Percentiles rank a stretch among this genome's conserved stretches.
These are phyloP conservation scores for Stylophora pistillata DNA, from an alignment of 64 coral and sea anemone species.

Conservation along the genomic window DNA sequence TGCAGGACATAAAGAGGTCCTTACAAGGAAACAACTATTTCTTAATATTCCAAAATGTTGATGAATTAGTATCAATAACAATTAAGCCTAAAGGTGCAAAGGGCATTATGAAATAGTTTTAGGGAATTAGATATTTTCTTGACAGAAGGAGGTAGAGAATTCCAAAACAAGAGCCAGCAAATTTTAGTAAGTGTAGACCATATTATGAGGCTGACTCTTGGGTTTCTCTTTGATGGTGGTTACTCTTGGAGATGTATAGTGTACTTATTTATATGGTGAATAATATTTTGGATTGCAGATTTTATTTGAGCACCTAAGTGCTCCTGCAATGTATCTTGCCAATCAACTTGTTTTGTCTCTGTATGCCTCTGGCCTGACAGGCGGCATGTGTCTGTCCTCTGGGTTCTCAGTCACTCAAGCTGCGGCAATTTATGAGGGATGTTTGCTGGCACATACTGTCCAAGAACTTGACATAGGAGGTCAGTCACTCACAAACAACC, in stretches of 20 bases:
- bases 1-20: no score
- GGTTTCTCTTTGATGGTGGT: background rate
- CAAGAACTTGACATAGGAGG: constrained; percentile 90
- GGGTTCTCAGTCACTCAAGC: constrained; percentile 90
- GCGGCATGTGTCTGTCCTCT: constrained; percentile 83
- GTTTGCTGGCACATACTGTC: constrained; percentile 71
- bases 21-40: no score
- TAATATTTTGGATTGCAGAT: constrained; percentile 63
- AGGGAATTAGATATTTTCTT: no score
- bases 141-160: no score
- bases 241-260: background rate
- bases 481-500: constrained; percentile 84
- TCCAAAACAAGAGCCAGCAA: no score
- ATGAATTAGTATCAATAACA: no score
- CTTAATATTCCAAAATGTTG: no score
- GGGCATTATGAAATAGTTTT: no score
- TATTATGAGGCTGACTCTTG: no score
- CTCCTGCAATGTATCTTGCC: constrained; percentile 92
- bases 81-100: no score
- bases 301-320: constrained; percentile 89
- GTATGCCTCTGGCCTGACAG: constrained; percentile 85
- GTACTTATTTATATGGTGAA: no score
- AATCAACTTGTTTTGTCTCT: constrained; percentile 81
- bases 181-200: no score
- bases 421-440: constrained; percentile 90